phyloP scores from a whole-genome alignment of 1,140 invertebrate genomes.

The Ruditapes philippinarum region DNA sequence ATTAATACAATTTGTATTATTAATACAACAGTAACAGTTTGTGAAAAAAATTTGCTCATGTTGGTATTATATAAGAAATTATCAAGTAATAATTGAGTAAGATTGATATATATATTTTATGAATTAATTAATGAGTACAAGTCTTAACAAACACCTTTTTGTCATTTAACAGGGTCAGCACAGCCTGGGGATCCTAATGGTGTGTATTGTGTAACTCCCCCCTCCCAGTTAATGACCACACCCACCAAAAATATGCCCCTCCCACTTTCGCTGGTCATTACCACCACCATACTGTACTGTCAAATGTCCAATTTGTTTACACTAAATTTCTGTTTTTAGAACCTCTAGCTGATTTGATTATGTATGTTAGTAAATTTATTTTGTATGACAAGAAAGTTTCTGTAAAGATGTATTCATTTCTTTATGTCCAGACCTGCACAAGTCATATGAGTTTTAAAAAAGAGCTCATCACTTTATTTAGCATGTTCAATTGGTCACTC shows the following conservation, averaged over 20 bases:
- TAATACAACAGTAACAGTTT: too few species aligned
- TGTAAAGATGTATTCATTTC: slow-evolving; percentile 9
- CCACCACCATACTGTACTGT: not conserved
- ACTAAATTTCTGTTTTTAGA: not conserved
- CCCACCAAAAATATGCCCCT: slow-evolving; percentile 16
- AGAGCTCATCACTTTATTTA: too few species aligned
- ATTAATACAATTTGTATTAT: not conserved
- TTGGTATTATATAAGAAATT: too few species aligned
- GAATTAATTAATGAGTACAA: not conserved
- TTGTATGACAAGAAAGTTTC: too few species aligned
- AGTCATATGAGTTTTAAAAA: too few species aligned
- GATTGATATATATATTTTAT: too few species aligned
- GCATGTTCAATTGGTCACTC: too few species aligned
- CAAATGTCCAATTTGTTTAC: not conserved
- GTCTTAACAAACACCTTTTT: slow-evolving; percentile 43
- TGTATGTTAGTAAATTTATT: not conserved
- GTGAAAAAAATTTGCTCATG: too few species aligned
- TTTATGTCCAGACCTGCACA: not conserved
- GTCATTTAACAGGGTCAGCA: slow-evolving; percentile 52
- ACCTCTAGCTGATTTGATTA: slow-evolving; percentile 7
- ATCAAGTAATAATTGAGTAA: too few species aligned
- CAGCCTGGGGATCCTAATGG: slow-evolving; percentile 61
- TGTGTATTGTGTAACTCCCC: slow-evolving; percentile 60
- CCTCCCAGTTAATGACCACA: slow-evolving; percentile 44
- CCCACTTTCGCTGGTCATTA: slow-evolving; percentile 21